Conservation (phyloP, 2,113 vertebrate genomes). For the Salvelinus sp. region DNA sequence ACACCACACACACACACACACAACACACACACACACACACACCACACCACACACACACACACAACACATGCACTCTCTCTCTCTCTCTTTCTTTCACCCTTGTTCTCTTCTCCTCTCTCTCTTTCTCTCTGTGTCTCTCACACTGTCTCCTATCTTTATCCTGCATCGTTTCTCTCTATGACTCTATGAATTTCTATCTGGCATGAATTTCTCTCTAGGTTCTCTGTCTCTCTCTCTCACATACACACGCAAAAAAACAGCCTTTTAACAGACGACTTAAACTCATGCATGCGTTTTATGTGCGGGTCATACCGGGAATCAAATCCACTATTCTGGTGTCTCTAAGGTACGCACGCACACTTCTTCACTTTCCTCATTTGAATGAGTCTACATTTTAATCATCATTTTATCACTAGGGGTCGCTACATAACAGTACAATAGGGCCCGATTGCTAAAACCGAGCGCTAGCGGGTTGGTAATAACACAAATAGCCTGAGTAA, state of each 20-base stretch:
- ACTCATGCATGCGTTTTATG: too few species aligned
- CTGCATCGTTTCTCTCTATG: constrained; percentile 34
- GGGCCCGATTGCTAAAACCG: not conserved
- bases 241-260: constrained; percentile 8
- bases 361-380: too few species aligned
- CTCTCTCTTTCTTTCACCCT: not conserved
- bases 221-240: constrained; percentile 1
- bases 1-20: too few species aligned
- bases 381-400: not conserved
- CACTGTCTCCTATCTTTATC: not conserved
- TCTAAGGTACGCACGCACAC: too few species aligned
- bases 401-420: constrained; percentile 58
- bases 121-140: not conserved
- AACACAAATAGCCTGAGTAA: not conserved
- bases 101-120: not conserved
- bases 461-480: not conserved
- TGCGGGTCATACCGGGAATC: too few species aligned
- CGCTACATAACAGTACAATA: constrained; percentile 68
- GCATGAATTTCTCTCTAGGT: constrained; percentile 56
- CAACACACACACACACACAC: too few species aligned
- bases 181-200: constrained; percentile 67
- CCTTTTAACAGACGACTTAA: too few species aligned
- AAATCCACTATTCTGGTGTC: too few species aligned
- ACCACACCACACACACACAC: too few species aligned
- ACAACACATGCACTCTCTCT: too few species aligned